Conservation (phyloP, 2,113 vertebrate species). For the Chaetops frenatus region DNA sequence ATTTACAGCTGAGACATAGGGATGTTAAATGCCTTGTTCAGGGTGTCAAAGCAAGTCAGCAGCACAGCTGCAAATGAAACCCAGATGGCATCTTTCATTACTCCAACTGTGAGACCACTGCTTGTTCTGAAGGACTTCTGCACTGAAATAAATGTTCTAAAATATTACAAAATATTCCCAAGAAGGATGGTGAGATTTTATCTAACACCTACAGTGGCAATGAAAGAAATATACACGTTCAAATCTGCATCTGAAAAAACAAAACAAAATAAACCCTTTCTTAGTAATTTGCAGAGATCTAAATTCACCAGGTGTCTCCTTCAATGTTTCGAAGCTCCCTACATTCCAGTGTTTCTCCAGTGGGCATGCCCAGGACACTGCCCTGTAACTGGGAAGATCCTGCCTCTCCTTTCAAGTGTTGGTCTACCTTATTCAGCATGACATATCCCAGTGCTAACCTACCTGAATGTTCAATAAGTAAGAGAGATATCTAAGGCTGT, state of each 20-base stretch:
- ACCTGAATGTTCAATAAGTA: background rate
- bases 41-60: slow-evolving; percentile 13
- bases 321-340: background rate
- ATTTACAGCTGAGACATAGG: slow-evolving; percentile 10
- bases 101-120: background rate
- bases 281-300: background rate
- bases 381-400: background rate
- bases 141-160: background rate
- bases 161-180: background rate
- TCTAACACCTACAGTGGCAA: background rate
- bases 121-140: background rate
- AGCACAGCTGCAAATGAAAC: slow-evolving; percentile 6
- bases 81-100: slow-evolving; percentile 8
- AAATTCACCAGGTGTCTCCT: background rate
- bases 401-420: background rate
- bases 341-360: background rate
- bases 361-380: background rate
- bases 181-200: background rate
- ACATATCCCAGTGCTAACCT: background rate
- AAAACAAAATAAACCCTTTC: background rate
- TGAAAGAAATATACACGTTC: background rate
- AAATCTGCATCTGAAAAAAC: background rate
- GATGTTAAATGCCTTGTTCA: slow-evolving; percentile 15
- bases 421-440: background rate
- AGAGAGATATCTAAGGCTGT: background rate